Evolutionary conservation across 2,113 vertebrate genomes (phyloP), one percentile per base, ranked within the genome.

Genomic region (Sylvilagus bachmani): DNA sequence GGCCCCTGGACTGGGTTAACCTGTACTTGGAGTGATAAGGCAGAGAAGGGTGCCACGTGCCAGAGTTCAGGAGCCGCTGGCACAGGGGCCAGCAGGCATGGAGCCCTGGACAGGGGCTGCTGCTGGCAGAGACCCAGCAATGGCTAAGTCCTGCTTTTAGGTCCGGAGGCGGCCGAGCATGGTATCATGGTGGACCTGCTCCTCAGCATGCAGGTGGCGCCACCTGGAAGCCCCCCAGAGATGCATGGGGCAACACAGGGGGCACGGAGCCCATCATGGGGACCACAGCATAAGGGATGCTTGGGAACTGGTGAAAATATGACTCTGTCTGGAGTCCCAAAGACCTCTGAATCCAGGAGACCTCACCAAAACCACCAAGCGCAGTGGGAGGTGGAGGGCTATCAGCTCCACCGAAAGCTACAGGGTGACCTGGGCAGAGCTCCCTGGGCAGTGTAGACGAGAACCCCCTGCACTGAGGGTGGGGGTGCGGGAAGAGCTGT

Each of bases 231-330:
- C 89, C 55, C 13, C 10, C 4, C 14, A 3, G 49, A 67, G 24
- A 44, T 22, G 16, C 71, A 11, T 0, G 0, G 24, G 16, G 31
- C 61, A 22, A 22, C 14, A 2, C 64, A 71, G 1, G 10, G 29
- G 31, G 1, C 7, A 1, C 19, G 29, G 0, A 55, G 11, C 69
- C 44, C 3, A 10, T 19, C 55, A 62, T 4, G 0, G 9, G n/a
- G 38, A 51, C 25, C 16, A 6, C 13, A 24, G n/a, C 38, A 33
- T 12, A 13, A 51, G 53, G 27, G 27, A 53, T 2, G 13, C 31
- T 70, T 16, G 4, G 64, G 31, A 22, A 71, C 0, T 7, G 29
- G 17, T 38, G 61, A 5, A 3, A 33, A 27, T 1, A 5, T 5
- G 66, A 36, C 71, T 67, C n/a, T n/a, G 66, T 51, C 49, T 44